phyloP scores from a whole-genome alignment of 2,113 vertebrate species.

The Neodontobutis hainanensis region DNA sequence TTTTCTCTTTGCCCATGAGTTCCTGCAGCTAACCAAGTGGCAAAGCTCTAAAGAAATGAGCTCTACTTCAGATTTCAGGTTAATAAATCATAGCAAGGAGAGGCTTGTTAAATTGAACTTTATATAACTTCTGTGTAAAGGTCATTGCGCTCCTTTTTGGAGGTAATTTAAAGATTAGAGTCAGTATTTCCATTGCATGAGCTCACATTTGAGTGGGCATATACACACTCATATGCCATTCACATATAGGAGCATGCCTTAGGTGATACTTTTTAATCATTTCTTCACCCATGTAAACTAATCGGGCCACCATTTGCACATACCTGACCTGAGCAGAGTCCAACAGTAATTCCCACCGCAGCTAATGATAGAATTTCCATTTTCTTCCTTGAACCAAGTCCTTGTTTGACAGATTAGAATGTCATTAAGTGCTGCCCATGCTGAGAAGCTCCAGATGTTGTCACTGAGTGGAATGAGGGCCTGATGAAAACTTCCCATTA shows the following conservation, averaged over 20 bases:
- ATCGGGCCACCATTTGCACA: constrained; percentile 49
- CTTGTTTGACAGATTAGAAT: constrained; percentile 56
- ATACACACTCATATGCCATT: constrained; percentile 21
- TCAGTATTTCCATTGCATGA: constrained; percentile 76
- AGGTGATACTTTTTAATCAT: constrained; percentile 77
- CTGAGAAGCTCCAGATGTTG: constrained; percentile 56
- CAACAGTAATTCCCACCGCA: constrained; percentile 25
- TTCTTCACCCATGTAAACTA: constrained; percentile 50
- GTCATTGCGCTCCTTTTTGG: constrained; percentile 73
- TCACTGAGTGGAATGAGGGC: constrained; percentile 38
- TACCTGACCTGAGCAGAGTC: constrained; percentile 47
- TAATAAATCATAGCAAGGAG: constrained; percentile 75
- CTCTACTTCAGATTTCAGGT: constrained; percentile 67
- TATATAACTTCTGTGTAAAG: constrained; percentile 80
- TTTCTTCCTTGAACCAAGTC: constrained; percentile 36
- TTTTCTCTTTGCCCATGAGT: constrained; percentile 36
- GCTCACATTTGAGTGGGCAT: constrained; percentile 28
- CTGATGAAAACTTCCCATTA: constrained; percentile 7
- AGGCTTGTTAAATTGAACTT: constrained; percentile 78
- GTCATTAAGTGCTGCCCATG: constrained; percentile 49
- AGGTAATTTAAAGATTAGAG: constrained; percentile 79
- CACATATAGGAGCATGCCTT: constrained; percentile 37
- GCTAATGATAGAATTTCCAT: constrained; percentile 55
- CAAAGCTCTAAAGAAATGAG: constrained; percentile 51
- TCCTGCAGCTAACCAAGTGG: constrained; percentile 38